Conservation (phyloP, 2,113 vertebrate genomes). For the Pandion haliaetus region DNA sequence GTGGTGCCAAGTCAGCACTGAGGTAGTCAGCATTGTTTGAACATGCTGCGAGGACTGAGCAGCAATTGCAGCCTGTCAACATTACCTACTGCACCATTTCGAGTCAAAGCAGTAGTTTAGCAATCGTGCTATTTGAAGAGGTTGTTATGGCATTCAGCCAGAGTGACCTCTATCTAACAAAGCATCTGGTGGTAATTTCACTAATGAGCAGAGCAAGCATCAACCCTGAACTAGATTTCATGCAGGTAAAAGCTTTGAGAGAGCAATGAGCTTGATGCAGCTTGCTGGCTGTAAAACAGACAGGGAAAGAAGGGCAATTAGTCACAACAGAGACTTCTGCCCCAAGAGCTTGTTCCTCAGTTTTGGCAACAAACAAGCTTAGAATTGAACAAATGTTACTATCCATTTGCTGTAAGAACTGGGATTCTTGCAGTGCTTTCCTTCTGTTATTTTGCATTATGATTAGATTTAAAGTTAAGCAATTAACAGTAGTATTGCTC, state of each 20-base stretch:
- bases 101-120: conserved; percentile 14
- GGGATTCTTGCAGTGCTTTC: conserved; percentile 17
- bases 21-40: neutral
- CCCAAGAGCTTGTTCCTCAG: neutral
- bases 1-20: neutral
- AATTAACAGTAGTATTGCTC: conserved; percentile 63
- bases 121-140: neutral
- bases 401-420: neutral
- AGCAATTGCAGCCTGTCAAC: conserved; percentile 4
- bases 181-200: conserved; percentile 64
- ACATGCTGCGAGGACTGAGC: neutral
- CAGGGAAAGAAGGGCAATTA: neutral
- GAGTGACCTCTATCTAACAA: conserved; percentile 63
- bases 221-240: conserved; percentile 56
- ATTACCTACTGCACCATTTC: conserved; percentile 42
- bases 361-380: neutral
- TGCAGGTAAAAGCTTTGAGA: conserved; percentile 55
- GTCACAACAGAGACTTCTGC: neutral
- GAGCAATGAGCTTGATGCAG: neutral
- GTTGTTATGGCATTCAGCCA: conserved; percentile 12
- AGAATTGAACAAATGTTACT: neutral
- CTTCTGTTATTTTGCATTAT: conserved; percentile 51
- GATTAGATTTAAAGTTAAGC: conserved; percentile 68
- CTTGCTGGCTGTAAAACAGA: neutral
- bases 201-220: conserved; percentile 64